These are phyloP conservation scores for Nudaria mundana DNA, from an alignment of 2,888 invertebrate genomes.

Conservation along the genomic window DNA sequence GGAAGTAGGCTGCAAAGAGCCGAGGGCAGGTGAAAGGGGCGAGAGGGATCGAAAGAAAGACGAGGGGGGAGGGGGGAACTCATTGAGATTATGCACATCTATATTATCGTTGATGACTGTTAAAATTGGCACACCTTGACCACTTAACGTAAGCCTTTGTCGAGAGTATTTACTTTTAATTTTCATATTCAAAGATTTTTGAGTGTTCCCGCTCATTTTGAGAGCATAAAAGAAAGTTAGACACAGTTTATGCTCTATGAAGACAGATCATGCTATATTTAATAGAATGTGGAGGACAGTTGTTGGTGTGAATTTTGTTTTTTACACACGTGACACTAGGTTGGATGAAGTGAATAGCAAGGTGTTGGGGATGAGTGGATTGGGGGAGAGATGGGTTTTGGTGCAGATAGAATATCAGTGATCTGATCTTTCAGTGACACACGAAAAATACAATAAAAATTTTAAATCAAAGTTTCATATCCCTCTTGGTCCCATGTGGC, in stretches of 20 bases:
- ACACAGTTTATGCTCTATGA: neutral
- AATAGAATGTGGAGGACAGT: neutral
- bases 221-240: slow-evolving; percentile 6
- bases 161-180: slow-evolving; percentile 7
- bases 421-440: no score
- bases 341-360: no score
- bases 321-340: no score
- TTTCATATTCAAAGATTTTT: slow-evolving; percentile 1
- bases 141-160: slow-evolving; percentile 9
- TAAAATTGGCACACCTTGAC: slow-evolving; percentile 37
- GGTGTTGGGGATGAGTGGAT: no score
- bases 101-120: slow-evolving; percentile 30
- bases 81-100: slow-evolving; percentile 51
- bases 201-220: slow-evolving; percentile 4
- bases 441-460: no score
- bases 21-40: slow-evolving; percentile 40
- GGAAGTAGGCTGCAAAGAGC: slow-evolving; percentile 53
- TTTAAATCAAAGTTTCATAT: no score
- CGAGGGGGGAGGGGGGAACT: slow-evolving; percentile 3
- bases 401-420: no score
- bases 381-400: no score
- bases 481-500: no score
- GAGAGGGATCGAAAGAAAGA: slow-evolving; percentile 13
- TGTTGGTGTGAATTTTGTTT: no score
- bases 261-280: neutral